These are phyloP conservation scores for Lates calcarifer DNA, from an alignment of 2,113 vertebrate species.

Conservation along the genomic window DNA sequence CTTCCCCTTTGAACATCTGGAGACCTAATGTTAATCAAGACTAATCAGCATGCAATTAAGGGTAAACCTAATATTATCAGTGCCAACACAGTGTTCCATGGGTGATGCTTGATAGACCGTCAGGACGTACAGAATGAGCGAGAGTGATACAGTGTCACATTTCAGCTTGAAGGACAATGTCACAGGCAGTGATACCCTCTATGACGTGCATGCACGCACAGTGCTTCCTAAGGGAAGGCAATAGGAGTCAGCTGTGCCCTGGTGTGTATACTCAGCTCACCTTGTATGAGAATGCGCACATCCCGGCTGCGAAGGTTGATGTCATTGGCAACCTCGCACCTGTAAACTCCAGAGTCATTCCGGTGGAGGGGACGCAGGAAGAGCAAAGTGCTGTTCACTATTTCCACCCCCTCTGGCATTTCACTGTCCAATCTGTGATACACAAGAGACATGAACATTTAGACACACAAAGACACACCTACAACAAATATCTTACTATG, in stretches of 20 bases:
- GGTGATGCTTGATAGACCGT: slow-evolving; percentile 36
- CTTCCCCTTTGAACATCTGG: slow-evolving; percentile 72
- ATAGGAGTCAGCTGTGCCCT: slow-evolving; percentile 69
- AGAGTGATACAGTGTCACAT: slow-evolving; percentile 72
- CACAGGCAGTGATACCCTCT: slow-evolving; percentile 65
- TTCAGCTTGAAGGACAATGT: slow-evolving; percentile 77
- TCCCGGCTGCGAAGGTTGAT: slow-evolving; percentile 94
- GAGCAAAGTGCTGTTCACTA: slow-evolving; percentile 92
- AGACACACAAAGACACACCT: not conserved
- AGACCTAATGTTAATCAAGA: slow-evolving; percentile 59
- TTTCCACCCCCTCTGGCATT: slow-evolving; percentile 92
- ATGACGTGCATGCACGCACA: slow-evolving; percentile 57
- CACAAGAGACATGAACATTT: slow-evolving; percentile 29
- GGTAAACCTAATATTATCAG: slow-evolving; percentile 50
- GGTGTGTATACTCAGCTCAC: slow-evolving; percentile 83
- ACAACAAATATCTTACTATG: not conserved
- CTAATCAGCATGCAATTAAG: slow-evolving; percentile 67
- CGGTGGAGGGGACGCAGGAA: slow-evolving; percentile 92
- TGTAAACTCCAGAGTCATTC: slow-evolving; percentile 95
- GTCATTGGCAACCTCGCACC: slow-evolving; percentile 94
- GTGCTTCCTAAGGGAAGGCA: slow-evolving; percentile 66
- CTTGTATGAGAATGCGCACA: slow-evolving; percentile 92
- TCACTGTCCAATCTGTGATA: slow-evolving; percentile 90
- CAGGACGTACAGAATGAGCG: slow-evolving; percentile 37
- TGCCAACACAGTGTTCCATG: slow-evolving; percentile 26